phyloP scores from a whole-genome alignment of 2,113 vertebrate genomes.

The Pygoscelis adeliae region DNA sequence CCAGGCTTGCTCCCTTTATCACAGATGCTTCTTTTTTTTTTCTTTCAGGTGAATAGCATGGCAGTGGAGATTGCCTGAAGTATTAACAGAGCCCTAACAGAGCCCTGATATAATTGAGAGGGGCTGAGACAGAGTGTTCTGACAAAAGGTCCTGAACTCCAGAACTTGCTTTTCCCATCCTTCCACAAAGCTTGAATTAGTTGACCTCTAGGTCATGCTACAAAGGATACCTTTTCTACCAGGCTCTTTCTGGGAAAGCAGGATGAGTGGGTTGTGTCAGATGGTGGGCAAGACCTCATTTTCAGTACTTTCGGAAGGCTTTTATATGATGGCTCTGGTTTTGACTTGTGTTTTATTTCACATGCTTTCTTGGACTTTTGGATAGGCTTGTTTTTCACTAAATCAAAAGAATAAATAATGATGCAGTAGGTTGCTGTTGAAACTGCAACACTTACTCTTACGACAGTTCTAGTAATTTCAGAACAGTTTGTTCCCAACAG shows the following conservation, averaged over 20 bases:
- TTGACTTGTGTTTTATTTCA: background rate
- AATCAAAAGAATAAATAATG: background rate
- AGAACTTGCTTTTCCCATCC: background rate
- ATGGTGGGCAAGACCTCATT: background rate
- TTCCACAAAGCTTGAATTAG: background rate
- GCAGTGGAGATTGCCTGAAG: background rate
- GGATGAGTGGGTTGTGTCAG: background rate
- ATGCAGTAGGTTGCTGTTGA: background rate
- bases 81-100: slow-evolving; percentile 18
- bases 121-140: background rate
- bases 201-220: background rate
- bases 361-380: background rate
- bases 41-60: background rate
- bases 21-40: background rate
- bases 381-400: background rate
- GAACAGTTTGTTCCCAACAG: background rate
- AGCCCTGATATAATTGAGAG: background rate
- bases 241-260: background rate
- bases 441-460: background rate
- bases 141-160: slow-evolving; percentile 19
- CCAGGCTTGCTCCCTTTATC: background rate
- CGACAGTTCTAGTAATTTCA: background rate
- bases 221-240: background rate
- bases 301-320: background rate
- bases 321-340: background rate